Evolutionary conservation across 2,113 vertebrate species (phyloP).

Genomic region (Amazona vittata): DNA sequence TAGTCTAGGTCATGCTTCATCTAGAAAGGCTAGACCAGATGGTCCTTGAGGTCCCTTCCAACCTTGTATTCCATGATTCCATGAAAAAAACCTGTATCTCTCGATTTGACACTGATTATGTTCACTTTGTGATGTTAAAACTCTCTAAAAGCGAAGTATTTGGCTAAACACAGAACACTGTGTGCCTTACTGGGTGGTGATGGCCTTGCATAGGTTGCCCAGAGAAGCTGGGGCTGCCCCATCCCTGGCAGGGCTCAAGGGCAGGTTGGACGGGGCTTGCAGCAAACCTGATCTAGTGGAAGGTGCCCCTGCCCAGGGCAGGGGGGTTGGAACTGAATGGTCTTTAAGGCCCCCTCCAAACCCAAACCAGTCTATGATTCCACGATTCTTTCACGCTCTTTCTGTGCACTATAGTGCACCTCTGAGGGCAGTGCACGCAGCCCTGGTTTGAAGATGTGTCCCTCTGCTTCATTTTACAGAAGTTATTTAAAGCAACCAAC

Average conservation of each 20-base stretch:
- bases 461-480: fast-evolving
- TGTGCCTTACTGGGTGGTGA: fast-evolving
- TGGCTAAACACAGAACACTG: fast-evolving
- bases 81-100: neutral
- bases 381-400: neutral
- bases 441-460: fast-evolving
- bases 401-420: fast-evolving
- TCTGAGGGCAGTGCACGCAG: fast-evolving
- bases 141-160: neutral
- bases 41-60: neutral
- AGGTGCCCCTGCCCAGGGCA: neutral
- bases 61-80: neutral
- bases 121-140: neutral
- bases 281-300: neutral
- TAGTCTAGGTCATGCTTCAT: neutral
- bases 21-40: neutral
- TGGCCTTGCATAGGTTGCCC: neutral
- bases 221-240: neutral
- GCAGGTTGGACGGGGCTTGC: no score
- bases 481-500: fast-evolving
- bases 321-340: neutral
- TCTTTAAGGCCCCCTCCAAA: neutral
- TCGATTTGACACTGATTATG: neutral
- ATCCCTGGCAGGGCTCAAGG: neutral
- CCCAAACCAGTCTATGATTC: neutral